phyloP scores from a whole-genome alignment of 1,140 invertebrate species.

The Belonocnema kinseyi region DNA sequence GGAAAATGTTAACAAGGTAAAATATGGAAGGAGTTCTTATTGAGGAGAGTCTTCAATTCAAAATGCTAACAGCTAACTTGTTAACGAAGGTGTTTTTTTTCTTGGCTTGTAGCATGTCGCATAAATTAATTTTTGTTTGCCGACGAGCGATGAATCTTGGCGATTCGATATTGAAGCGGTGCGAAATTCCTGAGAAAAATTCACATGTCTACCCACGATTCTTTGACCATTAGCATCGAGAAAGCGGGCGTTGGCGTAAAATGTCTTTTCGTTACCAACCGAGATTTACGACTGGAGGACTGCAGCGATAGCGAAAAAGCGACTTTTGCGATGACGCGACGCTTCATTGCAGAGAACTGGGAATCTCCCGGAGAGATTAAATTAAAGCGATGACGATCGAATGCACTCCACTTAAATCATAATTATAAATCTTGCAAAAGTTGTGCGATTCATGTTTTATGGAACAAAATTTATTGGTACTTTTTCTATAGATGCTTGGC shows the following conservation, averaged over 20 bases:
- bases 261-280: slow-evolving; percentile 16
- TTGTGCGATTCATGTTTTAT: too few relatives aligned
- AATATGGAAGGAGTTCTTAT: not conserved
- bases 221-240: slow-evolving; percentile 29
- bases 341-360: slow-evolving; percentile 5
- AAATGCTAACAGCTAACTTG: too few relatives aligned
- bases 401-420: not conserved
- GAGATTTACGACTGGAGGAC: slow-evolving; percentile 18
- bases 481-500: too few relatives aligned
- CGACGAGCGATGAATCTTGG: slow-evolving; percentile 19
- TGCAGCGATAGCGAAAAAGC: slow-evolving; percentile 2
- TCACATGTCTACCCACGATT: slow-evolving; percentile 22
- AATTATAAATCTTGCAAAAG: slow-evolving; percentile 7
- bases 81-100: not conserved
- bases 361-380: not conserved
- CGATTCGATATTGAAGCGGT: slow-evolving; percentile 29
- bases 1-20: not conserved
- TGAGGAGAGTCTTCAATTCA: too few relatives aligned
- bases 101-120: not conserved
- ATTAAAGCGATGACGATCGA: not conserved
- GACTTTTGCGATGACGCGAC: slow-evolving; percentile 19
- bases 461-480: too few relatives aligned
- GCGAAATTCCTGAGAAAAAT: slow-evolving; percentile 26
- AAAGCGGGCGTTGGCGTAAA: slow-evolving; percentile 27
- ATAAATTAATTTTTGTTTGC: slow-evolving; percentile 21